Base-by-base conservation (phyloP, 2,113 vertebrate genomes). In the Leucopsar rothschildi region DNA sequence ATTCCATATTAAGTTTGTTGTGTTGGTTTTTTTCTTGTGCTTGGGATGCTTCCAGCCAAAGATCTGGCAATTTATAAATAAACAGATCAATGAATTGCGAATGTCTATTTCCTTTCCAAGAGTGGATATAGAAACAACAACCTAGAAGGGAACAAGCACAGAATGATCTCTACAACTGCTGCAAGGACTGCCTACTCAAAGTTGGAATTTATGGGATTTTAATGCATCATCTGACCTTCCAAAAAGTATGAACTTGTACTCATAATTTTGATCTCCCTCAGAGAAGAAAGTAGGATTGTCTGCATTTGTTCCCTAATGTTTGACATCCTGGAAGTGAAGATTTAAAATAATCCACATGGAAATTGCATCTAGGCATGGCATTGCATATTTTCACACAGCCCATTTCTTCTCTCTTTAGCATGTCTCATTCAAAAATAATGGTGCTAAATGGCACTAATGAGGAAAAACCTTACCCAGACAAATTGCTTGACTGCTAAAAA, bases 51-150 rank as follows among this genome's bases (percentile, higher is more conserved):
- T 96, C 89, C 59, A 91, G 76, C 19, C 63, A 73, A 93, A 90
- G n/a, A 11, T 85, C 75, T 72, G 50, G 47, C 65, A 91, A 90
- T 27, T 83, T 88, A 87, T 82, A 82, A 94, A 95, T 69, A 96
- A 94, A 91, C 44, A 93, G 66, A 94, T 78, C 68, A 72, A 90
- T 71, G 65, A 45, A 57, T 64, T 86, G 75, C 0, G 19, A 92
- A 88, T 37, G 57, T 87, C 39, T 64, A 75, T 93, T 92, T 86
- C 39, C n/a, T 84, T 68, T 63, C 64, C 70, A 72, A 59, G 68
- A 70, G 12, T 22, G 7, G 24, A n/a, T 65, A 37, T 23, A 82
- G 71, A 69, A 95, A 90, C 20, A 72, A 47, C 40, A 96, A 9
- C 31, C 47, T 73, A 63, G 92, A 82, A 72, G 45, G 45, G 70